These are phyloP conservation scores for Pyrgus malvae DNA, from an alignment of 2,888 invertebrate genomes.

Conservation along the genomic window DNA sequence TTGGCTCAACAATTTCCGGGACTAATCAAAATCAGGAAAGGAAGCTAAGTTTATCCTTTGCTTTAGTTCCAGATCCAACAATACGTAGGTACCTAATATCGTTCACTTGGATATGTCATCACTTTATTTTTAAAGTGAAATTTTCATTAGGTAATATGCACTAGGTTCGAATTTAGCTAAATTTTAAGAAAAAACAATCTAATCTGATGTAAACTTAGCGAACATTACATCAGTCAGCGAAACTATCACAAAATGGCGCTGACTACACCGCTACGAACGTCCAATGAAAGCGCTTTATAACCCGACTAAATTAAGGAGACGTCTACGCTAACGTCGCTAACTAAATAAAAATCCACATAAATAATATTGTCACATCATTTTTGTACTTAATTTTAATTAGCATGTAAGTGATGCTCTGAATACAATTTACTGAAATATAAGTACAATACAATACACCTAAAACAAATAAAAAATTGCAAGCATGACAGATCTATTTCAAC, in stretches of 20 bases:
- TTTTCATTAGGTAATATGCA: too few species aligned
- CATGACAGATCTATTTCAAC: too few species aligned
- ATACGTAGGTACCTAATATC: neutral
- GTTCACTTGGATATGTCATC: neutral
- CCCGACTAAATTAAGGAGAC: slow-evolving; percentile 45
- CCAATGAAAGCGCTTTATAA: slow-evolving; percentile 74
- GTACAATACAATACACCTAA: too few species aligned
- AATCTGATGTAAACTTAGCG: slow-evolving; percentile 1
- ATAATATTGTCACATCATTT: too few species aligned
- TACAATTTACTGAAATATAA: too few species aligned
- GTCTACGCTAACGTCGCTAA: too few species aligned
- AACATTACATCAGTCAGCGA: slow-evolving; percentile 73
- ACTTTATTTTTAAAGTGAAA: too few species aligned
- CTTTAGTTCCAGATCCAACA: neutral
- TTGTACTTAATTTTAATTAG: too few species aligned
- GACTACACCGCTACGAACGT: slow-evolving; percentile 42
- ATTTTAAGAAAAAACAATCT: neutral
- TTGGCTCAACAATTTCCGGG: slow-evolving; percentile 10
- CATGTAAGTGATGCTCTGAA: too few species aligned
- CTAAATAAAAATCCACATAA: too few species aligned
- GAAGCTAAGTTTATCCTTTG: neutral
- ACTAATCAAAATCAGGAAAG: slow-evolving; percentile 1
- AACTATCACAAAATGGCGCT: slow-evolving; percentile 76
- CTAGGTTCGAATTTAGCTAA: too few species aligned
- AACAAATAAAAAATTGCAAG: too few species aligned